Evolutionary conservation across 2,797 vertebrate genomes (phyloP).

Genomic region (Tinamus major): DNA sequence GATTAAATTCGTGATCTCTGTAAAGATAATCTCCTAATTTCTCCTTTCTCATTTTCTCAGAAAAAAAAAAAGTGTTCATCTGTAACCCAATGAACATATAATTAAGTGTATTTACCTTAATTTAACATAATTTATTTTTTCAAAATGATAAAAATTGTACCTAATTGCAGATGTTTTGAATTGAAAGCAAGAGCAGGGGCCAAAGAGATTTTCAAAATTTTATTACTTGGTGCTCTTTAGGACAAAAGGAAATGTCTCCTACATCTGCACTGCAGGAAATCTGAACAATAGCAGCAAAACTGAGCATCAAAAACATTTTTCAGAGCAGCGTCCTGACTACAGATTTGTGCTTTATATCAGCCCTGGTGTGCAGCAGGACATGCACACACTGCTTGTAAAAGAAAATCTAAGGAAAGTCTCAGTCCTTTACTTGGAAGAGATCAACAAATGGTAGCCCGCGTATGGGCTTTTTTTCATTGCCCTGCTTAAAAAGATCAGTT

Average conservation of each 20-base stretch:
- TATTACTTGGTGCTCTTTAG: not conserved
- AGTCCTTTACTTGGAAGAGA: not conserved
- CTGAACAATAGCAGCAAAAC: not conserved
- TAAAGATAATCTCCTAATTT: slow-evolving; percentile 19
- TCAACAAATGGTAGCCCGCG: not conserved
- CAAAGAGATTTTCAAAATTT: not conserved
- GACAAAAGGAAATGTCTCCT: not conserved
- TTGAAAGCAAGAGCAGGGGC: not conserved
- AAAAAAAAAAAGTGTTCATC: not conserved
- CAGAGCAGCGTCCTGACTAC: not conserved
- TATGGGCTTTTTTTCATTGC: not conserved
- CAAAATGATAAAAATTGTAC: not conserved
- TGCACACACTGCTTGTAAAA: not conserved
- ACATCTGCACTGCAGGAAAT: not conserved
- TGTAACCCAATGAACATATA: not conserved
- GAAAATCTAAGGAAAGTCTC: not conserved
- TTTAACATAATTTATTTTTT: not conserved
- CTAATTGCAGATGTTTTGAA: not conserved
- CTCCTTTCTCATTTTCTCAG: not conserved
- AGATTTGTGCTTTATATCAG: not conserved
- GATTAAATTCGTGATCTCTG: slow-evolving; percentile 22
- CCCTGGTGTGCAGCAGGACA: not conserved
- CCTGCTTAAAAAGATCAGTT: not conserved
- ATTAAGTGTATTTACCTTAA: not conserved
- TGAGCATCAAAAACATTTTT: not conserved